Evolutionary conservation across 2,888 invertebrate species (phyloP), one percentile per base, ranked within the genome.

Genomic region (Dolomedes plantarius): DNA sequence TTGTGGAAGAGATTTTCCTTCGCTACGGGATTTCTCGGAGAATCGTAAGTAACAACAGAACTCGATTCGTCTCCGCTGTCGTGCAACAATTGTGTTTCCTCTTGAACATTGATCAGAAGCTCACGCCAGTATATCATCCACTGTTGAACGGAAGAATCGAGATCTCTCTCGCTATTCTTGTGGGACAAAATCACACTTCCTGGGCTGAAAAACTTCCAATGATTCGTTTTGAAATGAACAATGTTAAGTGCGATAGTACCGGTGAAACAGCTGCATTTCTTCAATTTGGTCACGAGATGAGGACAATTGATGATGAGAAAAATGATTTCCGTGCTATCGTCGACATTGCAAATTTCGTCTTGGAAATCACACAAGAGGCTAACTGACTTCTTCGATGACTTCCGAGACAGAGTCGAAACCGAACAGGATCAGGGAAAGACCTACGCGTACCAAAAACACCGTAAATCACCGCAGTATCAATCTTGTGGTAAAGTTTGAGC

Each of bases 341-440:
- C 64, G 23, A 39, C 6, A 64, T 75, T 16, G 28, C 39, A 6
- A 41, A 75, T 64, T 75, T 65, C 65, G 28, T 41, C 7, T 13
- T 16, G n/a, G 65, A 75, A 39, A 75, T 65, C 19, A 75, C 41
- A 1, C 16, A 64, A 39, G 7, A 75, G n/a, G n/a, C 65, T 75
- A n/a, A 74, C 41, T 19, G 36, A 1, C 0, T 64, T 75, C 16
- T 28, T 27, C 1, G 27, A 64, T 6, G 6, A 65, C n/a, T 29
- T 76, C 0, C 0, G 11, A n/a, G 46, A 67, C 7, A 1, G n/a
- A n/a, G 29, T 46, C 29, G 27, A 76, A 31, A 29, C 29, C 23
- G 67, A 46, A 28, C 19, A 76, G 67, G 50, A 68, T 19, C 5
- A 75, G 46, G 19, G 32, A 1, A 67, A 76, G 31, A n/a, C 29